These are phyloP conservation scores for Labia minor DNA, from an alignment of 2,888 invertebrate genomes.

Conservation along the genomic window DNA sequence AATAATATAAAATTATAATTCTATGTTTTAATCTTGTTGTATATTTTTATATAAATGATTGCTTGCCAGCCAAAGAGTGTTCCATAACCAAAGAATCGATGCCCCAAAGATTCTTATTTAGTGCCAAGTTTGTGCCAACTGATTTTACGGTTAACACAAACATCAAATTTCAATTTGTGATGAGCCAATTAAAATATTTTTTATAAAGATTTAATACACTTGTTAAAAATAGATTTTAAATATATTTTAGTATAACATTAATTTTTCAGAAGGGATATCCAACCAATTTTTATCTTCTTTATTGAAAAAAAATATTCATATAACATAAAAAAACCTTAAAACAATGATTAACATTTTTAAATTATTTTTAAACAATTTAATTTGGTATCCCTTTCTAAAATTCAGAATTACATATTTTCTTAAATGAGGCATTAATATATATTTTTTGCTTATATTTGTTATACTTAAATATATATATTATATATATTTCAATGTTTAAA, in stretches of 20 bases:
- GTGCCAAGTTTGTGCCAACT: conserved; percentile 8
- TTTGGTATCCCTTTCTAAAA: too few relatives aligned
- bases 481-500: conserved; percentile 16
- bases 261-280: too few relatives aligned
- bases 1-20: not conserved
- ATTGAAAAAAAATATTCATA: too few relatives aligned
- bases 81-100: not conserved
- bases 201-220: not conserved
- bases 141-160: not conserved
- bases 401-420: too few relatives aligned
- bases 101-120: not conserved
- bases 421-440: too few relatives aligned
- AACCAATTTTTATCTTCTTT: too few relatives aligned
- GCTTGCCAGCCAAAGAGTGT: not conserved
- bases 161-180: not conserved
- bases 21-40: not conserved
- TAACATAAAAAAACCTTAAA: too few relatives aligned
- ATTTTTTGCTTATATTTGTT: too few relatives aligned
- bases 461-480: conserved; percentile 17
- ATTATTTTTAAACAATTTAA: too few relatives aligned
- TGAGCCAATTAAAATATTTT: not conserved
- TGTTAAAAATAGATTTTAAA: too few relatives aligned
- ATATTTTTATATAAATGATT: not conserved
- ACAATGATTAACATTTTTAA: too few relatives aligned
- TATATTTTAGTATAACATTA: too few relatives aligned